Base-by-base conservation (phyloP, 2,888 invertebrate species). In the Yponomeuta cagnagella region DNA sequence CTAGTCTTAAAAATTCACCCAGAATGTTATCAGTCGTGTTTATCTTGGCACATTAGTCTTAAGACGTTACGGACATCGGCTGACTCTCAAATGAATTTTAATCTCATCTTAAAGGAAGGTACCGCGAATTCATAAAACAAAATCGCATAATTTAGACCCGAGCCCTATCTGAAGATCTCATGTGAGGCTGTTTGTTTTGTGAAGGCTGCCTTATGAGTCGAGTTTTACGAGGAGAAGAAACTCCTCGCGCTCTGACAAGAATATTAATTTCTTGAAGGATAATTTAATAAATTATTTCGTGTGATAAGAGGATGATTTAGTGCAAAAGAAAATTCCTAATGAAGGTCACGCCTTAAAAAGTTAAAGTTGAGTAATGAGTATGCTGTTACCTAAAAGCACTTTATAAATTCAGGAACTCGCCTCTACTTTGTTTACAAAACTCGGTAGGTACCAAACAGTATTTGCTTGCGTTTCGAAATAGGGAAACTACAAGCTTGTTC, bases 11-110 rank as follows among this genome's bases (percentile, higher is more conserved):
- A 74, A 76, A 73, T 72, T 70, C 70, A 72, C 72, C 48, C 48
- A 52, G 72, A 64, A 71, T 72, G 74, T 82, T 82, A 85, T 83
- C 82, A 71, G 69, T 67, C 71, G 72, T 75, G 75, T 76, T 80
- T 78, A 87, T 86, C 86, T 82, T 68, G 71, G 74, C 79, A 79
- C 81, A 84, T 86, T 84, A 79, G 80, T 83, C 83, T 80, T 79
- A 77, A 81, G 75, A 76, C 71, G 79, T 77, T 75, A 76, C 79
- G 78, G 76, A 73, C 72, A 74, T 72, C 73, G 72, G 75, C 74
- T 69, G 74, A 74, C 77, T 77, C 80, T 77, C 76, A 83, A 85
- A 84, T 82, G 77, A 82, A 83, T 85, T 85, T 84, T 78, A 84
- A 83, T 82, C 77, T 77, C 74, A 68, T 74, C 72, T 73, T 72